A percentile compares a stretch with the other conserved stretches of the same genome.
These are phyloP conservation scores for Hyposoter didymator DNA, from an alignment of 2,888 invertebrate genomes.

Conservation along the genomic window DNA sequence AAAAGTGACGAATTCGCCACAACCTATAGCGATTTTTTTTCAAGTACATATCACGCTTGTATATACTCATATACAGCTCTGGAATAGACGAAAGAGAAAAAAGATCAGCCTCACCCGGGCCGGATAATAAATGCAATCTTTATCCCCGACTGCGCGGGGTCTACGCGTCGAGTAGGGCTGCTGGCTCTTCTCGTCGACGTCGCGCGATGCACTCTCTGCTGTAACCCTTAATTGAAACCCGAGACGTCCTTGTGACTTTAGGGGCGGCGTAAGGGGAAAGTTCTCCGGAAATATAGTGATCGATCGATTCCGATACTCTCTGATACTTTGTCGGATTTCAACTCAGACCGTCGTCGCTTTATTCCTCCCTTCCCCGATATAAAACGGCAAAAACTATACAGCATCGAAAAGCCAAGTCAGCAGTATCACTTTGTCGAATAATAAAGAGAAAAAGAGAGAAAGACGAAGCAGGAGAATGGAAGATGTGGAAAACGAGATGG, in stretches of 20 bases:
- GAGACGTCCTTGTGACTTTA: slow-evolving; percentile 49
- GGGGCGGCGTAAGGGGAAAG: neutral
- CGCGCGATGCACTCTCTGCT: slow-evolving; percentile 36
- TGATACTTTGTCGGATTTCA: slow-evolving; percentile 11
- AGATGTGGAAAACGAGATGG: slow-evolving; percentile 23
- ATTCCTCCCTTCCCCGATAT: slow-evolving; percentile 21
- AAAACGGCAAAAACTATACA: slow-evolving; percentile 36
- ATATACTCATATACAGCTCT: slow-evolving; percentile 22
- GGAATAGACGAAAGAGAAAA: slow-evolving; percentile 10
- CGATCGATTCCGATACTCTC: slow-evolving; percentile 54
- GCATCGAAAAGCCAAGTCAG: slow-evolving; percentile 27
- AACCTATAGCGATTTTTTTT: slow-evolving; percentile 16
- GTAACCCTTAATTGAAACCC: slow-evolving; percentile 67
- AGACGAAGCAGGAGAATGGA: neutral
- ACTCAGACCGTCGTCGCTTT: slow-evolving; percentile 2
- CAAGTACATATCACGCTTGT: slow-evolving; percentile 1
- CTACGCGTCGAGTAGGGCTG: slow-evolving; percentile 4
- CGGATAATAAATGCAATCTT: slow-evolving; percentile 76
- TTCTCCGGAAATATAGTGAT: slow-evolving; percentile 35
- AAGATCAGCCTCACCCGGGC: slow-evolving; percentile 11
- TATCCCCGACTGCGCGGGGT: slow-evolving; percentile 58
- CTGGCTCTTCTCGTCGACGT: slow-evolving; percentile 46
- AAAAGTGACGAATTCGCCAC: too few species aligned
- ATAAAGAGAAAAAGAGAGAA: slow-evolving; percentile 5
- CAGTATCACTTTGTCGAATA: slow-evolving; percentile 22